phyloP scores from a whole-genome alignment of 23 tunicate genomes.

The Oikopleura dioica region DNA sequence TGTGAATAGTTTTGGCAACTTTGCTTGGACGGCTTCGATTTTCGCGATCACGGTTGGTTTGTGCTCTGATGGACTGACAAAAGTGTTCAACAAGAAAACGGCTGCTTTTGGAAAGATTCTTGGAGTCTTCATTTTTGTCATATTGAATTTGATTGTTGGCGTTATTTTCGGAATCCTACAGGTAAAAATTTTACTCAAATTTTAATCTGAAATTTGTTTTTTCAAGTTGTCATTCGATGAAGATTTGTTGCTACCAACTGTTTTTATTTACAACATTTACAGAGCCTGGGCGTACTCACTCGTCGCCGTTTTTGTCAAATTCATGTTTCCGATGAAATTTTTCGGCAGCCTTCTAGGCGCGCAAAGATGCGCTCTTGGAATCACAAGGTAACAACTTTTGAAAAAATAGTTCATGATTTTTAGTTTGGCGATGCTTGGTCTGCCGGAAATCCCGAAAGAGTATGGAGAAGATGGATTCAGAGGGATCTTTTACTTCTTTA shows the following conservation, averaged over 20 bases:
- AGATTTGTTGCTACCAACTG: not conserved
- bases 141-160: not conserved
- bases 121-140: not conserved
- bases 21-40: slow-evolving; percentile 1
- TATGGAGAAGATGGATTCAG: too few relatives aligned
- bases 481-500: too few relatives aligned
- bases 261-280: not conserved
- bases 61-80: not conserved
- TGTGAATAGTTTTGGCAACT: not conserved
- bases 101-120: not conserved
- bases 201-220: too few relatives aligned
- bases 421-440: too few relatives aligned
- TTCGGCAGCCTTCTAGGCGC: too few relatives aligned
- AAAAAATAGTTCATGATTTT: too few relatives aligned
- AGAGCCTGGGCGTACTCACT: not conserved
- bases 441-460: too few relatives aligned
- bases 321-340: too few relatives aligned
- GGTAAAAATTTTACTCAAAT: too few relatives aligned
- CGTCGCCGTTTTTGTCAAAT: not conserved
- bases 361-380: too few relatives aligned
- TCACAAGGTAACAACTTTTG: too few relatives aligned
- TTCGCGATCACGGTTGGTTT: not conserved
- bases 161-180: not conserved
- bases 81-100: not conserved
- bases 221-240: not conserved